Percentiles rank a stretch among this genome's conserved stretches.
phyloP scores from a whole-genome alignment of 2,888 invertebrate species.

The Nephrotoma appendiculata region DNA sequence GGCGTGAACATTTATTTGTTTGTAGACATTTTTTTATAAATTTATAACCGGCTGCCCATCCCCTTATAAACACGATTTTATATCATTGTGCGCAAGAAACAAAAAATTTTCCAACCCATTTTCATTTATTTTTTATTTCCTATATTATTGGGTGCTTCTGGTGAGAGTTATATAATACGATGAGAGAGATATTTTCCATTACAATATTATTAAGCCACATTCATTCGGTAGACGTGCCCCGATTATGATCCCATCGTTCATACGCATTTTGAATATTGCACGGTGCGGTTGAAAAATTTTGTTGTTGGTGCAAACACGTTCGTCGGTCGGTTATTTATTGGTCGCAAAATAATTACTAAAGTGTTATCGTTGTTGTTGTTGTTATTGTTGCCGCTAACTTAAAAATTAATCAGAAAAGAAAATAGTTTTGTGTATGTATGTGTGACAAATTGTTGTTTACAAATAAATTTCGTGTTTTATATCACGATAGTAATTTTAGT shows the following conservation, averaged over 20 bases:
- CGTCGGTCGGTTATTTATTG: neutral
- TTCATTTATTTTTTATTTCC: neutral
- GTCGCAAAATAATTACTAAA: neutral
- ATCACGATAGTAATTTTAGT: neutral
- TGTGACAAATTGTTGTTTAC: neutral
- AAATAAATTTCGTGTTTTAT: neutral
- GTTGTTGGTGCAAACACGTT: neutral
- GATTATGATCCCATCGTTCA: neutral
- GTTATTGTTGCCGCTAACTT: neutral
- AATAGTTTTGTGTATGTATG: neutral
- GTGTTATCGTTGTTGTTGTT: neutral
- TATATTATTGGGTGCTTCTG: neutral
- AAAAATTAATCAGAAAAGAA: neutral
- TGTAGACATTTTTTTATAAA: neutral
- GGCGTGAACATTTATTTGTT: neutral
- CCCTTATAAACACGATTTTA: neutral
- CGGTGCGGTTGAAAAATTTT: neutral
- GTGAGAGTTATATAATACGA: neutral
- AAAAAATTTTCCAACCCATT: neutral
- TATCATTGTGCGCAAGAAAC: neutral
- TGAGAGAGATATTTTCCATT: neutral
- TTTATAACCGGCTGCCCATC: neutral
- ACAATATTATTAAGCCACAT: neutral
- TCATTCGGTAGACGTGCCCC: neutral
- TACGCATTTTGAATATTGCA: neutral